Evolutionary conservation across 2,888 invertebrate species (phyloP).

Genomic region (Caenorhabditis panamensis): DNA sequence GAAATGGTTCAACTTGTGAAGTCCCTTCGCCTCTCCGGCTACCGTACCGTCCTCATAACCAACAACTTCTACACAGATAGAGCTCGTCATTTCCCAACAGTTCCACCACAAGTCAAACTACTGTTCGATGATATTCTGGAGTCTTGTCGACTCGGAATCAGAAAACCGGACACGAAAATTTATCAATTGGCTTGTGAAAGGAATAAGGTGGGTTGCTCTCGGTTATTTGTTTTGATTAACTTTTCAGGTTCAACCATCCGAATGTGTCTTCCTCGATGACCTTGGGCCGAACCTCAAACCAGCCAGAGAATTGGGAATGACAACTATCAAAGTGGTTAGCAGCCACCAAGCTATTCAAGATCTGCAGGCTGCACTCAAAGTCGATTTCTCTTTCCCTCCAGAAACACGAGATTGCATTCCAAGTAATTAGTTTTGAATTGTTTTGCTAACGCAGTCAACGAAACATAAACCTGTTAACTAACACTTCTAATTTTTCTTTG

Average conservation of each 20-base stretch:
- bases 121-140: slow-evolving; percentile 81
- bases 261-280: slow-evolving; percentile 82
- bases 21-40: slow-evolving; percentile 81
- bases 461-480: slow-evolving; percentile 22
- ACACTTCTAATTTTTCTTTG: background rate
- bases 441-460: background rate
- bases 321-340: slow-evolving; percentile 81
- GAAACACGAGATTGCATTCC: slow-evolving; percentile 66
- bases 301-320: slow-evolving; percentile 81
- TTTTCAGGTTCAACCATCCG: slow-evolving; percentile 53
- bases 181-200: slow-evolving; percentile 80
- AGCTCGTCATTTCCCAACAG: slow-evolving; percentile 71
- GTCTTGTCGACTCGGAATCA: slow-evolving; percentile 82
- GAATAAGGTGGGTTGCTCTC: slow-evolving; percentile 64
- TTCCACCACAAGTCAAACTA: slow-evolving; percentile 48
- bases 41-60: slow-evolving; percentile 82
- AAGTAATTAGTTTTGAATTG: slow-evolving; percentile 43
- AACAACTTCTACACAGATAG: slow-evolving; percentile 82
- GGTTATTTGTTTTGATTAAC: background rate
- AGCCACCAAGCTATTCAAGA: slow-evolving; percentile 60
- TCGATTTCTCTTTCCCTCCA: slow-evolving; percentile 54
- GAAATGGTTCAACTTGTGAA: slow-evolving; percentile 60
- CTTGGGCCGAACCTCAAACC: slow-evolving; percentile 82
- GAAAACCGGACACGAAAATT: slow-evolving; percentile 82
- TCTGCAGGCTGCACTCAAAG: slow-evolving; percentile 40